These are phyloP conservation scores for Discoglossus pictus DNA, from an alignment of 2,797 vertebrate species.

Conservation along the genomic window DNA sequence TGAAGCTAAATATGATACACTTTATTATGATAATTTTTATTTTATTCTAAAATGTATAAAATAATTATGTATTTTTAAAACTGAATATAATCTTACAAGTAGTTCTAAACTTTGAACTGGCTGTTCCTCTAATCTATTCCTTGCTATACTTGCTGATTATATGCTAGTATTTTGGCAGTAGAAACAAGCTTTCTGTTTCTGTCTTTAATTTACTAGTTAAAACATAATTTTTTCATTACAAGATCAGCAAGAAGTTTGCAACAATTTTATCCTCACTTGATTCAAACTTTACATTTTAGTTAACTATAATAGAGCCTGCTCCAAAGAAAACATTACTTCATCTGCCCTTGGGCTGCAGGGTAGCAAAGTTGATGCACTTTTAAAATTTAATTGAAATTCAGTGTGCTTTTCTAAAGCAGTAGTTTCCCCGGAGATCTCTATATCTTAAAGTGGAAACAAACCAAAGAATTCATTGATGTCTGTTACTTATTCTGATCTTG, in stretches of 20 bases:
- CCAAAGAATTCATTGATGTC: slow-evolving; percentile 59
- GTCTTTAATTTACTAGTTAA: slow-evolving; percentile 55
- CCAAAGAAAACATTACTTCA: slow-evolving; percentile 66
- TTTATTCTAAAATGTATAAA: too few species aligned
- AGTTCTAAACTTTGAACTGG: slow-evolving; percentile 1
- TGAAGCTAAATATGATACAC: slow-evolving; percentile 9
- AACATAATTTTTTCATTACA: slow-evolving; percentile 54
- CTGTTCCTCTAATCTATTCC: slow-evolving; percentile 8
- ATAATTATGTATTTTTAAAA: neutral
- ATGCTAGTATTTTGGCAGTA: slow-evolving; percentile 47
- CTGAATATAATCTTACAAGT: slow-evolving; percentile 10
- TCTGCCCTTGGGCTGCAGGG: slow-evolving; percentile 52
- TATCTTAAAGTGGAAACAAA: slow-evolving; percentile 62
- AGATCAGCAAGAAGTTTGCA: slow-evolving; percentile 51
- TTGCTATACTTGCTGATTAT: slow-evolving; percentile 24
- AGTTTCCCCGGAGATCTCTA: slow-evolving; percentile 56
- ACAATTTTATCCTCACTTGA: slow-evolving; percentile 52
- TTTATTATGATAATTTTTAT: too few species aligned
- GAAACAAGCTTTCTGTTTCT: slow-evolving; percentile 51
- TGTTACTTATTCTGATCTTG: slow-evolving; percentile 58
- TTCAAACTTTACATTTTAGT: slow-evolving; percentile 59
- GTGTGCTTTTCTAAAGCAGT: slow-evolving; percentile 53
- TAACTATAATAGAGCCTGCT: slow-evolving; percentile 56
- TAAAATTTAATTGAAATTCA: slow-evolving; percentile 58
- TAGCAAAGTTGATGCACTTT: slow-evolving; percentile 55